Evolutionary conservation across 2,888 invertebrate genomes (phyloP).

Genomic region (Celastrina argiolus): DNA sequence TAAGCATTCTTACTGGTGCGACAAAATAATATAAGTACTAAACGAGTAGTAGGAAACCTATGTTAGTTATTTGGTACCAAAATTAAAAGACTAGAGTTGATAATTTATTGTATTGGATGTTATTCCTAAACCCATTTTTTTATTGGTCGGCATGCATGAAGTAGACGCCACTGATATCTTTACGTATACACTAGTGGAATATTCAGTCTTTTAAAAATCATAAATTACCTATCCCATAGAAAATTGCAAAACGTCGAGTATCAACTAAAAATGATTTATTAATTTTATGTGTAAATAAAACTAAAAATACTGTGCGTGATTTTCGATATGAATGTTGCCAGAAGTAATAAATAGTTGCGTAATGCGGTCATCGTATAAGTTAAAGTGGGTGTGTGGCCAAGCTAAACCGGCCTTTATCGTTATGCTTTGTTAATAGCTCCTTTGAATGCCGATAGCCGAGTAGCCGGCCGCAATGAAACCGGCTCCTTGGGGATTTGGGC

Average conservation of each 20-base stretch:
- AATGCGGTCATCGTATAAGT: slow-evolving; percentile 1
- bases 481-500: slow-evolving; percentile 59
- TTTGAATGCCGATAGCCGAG: slow-evolving; percentile 58
- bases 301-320: slow-evolving; percentile 2
- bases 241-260: not conserved
- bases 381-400: not conserved
- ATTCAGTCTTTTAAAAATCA: too few relatives aligned
- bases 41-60: not conserved
- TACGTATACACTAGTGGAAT: too few relatives aligned
- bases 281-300: not conserved
- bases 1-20: too few relatives aligned
- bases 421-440: slow-evolving; percentile 57
- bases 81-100: not conserved
- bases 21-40: too few relatives aligned
- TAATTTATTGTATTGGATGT: not conserved
- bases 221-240: too few relatives aligned
- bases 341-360: slow-evolving; percentile 13
- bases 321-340: slow-evolving; percentile 4
- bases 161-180: not conserved
- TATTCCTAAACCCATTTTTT: not conserved
- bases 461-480: slow-evolving; percentile 56
- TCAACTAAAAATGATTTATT: not conserved
- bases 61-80: not conserved
- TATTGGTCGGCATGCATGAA: not conserved
- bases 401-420: slow-evolving; percentile 59